Evolutionary conservation across 2,888 invertebrate genomes (phyloP), one percentile per base, ranked within the genome.

Genomic region (Caradrina kadenii): DNA sequence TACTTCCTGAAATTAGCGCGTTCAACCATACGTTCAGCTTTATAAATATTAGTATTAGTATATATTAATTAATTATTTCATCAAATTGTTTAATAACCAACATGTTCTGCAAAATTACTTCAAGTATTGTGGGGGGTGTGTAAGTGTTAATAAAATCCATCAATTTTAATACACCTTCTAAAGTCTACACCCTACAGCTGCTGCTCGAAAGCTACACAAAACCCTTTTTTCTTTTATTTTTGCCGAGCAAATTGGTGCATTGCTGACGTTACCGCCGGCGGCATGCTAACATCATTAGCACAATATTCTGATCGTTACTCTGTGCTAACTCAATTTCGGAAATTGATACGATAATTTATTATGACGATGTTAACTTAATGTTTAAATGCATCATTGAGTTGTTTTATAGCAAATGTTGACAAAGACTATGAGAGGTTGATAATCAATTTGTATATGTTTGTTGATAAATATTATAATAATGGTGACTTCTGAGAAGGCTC

Each of bases 271-370:
- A 63, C 35, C 17, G 59, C 80, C 54, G 26, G 50, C 45, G 53
- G 63, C 48, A 19, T 58, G 49, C 21, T 80, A 53, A 76, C 66
- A 49, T 68, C 55, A 80, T 76, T 80, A 61, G 26, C 53, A 48
- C 56, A 53, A 75, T 63, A 63, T 69, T 61, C 49, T 45, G 22
- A 52, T n/a, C 50, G 60, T 68, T 60, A 58, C 61, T 50, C 45
- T 19, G 54, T 7, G 62, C 52, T 11, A 31, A 67, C 50, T 48
- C 42, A 76, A 76, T 76, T 69, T 76, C n/a, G 21, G 35, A 80
- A 63, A 79, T 74, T 74, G 49, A 68, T 74, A 52, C 42, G 42
- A 19, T 60, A 48, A 72, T 60, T 22, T 26, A 72, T 60, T 77
- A 64, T 55, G 15, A 19, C 7, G 1, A 17, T 61, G 19, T 22